phyloP scores from a whole-genome alignment of 2,888 invertebrate species.

The Romanomermis culicivorax region DNA sequence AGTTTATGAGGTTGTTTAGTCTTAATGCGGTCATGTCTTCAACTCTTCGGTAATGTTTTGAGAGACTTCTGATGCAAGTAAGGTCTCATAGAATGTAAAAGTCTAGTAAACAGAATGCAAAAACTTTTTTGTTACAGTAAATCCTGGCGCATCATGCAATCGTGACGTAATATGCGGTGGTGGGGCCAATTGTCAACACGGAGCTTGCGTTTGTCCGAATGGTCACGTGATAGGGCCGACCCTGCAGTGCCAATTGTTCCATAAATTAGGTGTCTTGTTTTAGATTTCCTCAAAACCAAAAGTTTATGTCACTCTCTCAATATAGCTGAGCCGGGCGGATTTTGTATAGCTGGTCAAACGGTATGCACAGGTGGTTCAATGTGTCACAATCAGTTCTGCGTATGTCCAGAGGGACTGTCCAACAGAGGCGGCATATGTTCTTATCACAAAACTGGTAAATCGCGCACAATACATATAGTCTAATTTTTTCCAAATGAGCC shows the following conservation, averaged over 20 bases:
- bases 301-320: conserved; percentile 8
- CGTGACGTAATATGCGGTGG: conserved; percentile 11
- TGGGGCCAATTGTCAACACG: conserved; percentile 3
- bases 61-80: too few relatives aligned
- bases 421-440: not conserved
- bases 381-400: conserved; percentile 2
- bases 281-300: too few relatives aligned
- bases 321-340: conserved; percentile 7
- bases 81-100: too few relatives aligned
- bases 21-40: too few relatives aligned
- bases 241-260: not conserved
- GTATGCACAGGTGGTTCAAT: conserved; percentile 3
- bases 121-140: not conserved
- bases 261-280: not conserved
- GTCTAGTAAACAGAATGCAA: too few relatives aligned
- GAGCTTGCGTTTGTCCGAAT: conserved; percentile 6
- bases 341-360: conserved; percentile 1
- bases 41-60: too few relatives aligned
- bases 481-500: too few relatives aligned
- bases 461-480: too few relatives aligned
- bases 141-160: conserved; percentile 13
- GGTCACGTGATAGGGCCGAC: not conserved
- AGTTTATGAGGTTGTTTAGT: too few relatives aligned
- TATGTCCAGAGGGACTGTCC: conserved; percentile 1
- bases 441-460: too few relatives aligned